These are phyloP conservation scores for Disparrhopalites patrizii DNA, from an alignment of 2,888 invertebrate species.

Conservation along the genomic window DNA sequence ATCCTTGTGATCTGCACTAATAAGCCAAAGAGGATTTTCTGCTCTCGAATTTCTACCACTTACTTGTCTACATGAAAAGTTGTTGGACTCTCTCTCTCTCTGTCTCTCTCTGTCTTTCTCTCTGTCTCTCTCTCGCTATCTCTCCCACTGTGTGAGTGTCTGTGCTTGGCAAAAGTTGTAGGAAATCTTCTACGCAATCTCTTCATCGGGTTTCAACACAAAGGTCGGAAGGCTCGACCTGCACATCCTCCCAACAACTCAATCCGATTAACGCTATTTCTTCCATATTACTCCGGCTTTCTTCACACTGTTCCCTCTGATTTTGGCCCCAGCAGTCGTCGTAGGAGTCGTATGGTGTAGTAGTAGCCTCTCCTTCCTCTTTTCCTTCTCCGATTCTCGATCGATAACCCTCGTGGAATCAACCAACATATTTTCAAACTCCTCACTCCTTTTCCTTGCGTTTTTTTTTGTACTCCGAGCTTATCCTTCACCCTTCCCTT, in stretches of 20 bases:
- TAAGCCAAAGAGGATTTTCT: slow-evolving; percentile 46
- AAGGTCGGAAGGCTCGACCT: slow-evolving; percentile 27
- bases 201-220: slow-evolving; percentile 35
- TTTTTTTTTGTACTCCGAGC: background rate
- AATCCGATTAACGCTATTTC: slow-evolving; percentile 28
- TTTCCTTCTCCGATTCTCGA: background rate
- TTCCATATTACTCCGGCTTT: slow-evolving; percentile 16
- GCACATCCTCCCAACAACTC: slow-evolving; percentile 17
- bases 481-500: background rate
- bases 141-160: background rate
- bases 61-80: slow-evolving; percentile 8
- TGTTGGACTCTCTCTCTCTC: too few relatives aligned
- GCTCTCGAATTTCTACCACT: slow-evolving; percentile 19
- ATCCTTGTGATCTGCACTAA: slow-evolving; percentile 39
- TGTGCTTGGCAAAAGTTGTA: slow-evolving; percentile 1
- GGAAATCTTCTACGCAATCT: slow-evolving; percentile 25
- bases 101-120: too few relatives aligned
- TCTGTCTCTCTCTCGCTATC: background rate
- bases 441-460: background rate
- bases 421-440: too few relatives aligned
- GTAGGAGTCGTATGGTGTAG: background rate
- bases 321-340: background rate
- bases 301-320: slow-evolving; percentile 16
- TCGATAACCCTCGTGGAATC: too few relatives aligned
- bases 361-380: background rate